Evolutionary conservation across 2,797 vertebrate species (phyloP).

Genomic region (Lindbergichthys nudifrons): DNA sequence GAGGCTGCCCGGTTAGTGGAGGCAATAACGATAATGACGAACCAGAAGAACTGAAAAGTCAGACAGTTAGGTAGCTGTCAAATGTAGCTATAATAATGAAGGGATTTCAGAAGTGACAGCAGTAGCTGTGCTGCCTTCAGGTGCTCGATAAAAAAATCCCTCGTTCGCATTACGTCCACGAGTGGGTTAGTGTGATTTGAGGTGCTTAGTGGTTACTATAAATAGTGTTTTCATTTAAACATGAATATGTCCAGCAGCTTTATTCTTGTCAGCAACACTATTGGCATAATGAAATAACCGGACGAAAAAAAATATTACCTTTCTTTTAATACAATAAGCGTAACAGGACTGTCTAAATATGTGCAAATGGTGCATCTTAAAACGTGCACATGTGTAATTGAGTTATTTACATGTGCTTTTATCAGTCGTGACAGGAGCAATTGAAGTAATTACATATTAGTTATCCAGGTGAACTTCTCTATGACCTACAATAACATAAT

Average conservation of each 20-base stretch:
- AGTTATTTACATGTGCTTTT: not conserved
- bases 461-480: not conserved
- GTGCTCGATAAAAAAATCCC: slow-evolving; percentile 24
- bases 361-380: not conserved
- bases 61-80: not conserved
- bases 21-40: not conserved
- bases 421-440: not conserved
- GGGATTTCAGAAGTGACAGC: slow-evolving; percentile 22
- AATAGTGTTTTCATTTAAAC: not conserved
- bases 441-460: not conserved
- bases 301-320: too few relatives aligned
- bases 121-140: slow-evolving; percentile 42
- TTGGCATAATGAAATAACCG: not conserved
- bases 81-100: not conserved
- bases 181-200: not conserved
- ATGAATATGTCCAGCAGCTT: not conserved
- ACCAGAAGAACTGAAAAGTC: not conserved
- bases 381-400: not conserved
- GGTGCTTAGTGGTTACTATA: not conserved
- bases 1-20: not conserved
- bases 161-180: not conserved
- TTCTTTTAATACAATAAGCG: not conserved
- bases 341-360: not conserved
- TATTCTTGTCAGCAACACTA: not conserved
- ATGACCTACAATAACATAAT: not conserved